Evolutionary conservation across 2,888 invertebrate species (phyloP), one percentile per base, ranked within the genome.

Genomic region (Priocnemis perturbator): DNA sequence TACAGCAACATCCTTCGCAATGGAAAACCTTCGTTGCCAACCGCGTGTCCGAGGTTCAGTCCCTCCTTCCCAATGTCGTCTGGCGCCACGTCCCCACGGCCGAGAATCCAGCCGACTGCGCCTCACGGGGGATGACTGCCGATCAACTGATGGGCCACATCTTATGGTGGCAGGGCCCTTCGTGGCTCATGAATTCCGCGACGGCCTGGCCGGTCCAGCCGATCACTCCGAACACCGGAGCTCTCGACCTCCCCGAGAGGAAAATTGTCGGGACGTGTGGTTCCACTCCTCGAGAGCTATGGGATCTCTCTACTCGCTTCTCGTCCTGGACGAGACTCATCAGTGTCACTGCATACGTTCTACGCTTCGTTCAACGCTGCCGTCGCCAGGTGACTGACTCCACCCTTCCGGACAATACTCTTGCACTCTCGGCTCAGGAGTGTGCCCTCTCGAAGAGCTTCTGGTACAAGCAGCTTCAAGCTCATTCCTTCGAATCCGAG

Each of bases 131-230:
- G 0, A 14, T 80, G 0, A 50, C 63, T 0, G 67, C 75, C 0
- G n/a, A 60, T 9, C 69, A 78, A 30, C 48, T 80, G 1, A 9
- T 56, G 0, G 20, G 20, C 5, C 60, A 69, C 20, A 20, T 59
- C 4, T 47, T 82, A n/a, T 82, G 81, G 78, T 80, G 78, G 81
- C 52, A 66, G 3, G 81, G 82, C 2, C 79, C 79, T 3, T 3
- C 3, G 9, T 17, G 48, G 17, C 3, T 26, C 3, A 3, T 3
- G 3, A 4, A 4, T 26, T 7, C 26, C 26, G 26, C 3, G 7
- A 3, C 26, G 3, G 3, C 3, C 3, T 26, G 26, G 26, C 26
- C 26, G 26, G 7, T 3, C 26, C 3, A 26, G 3, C 26, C 26
- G 3, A 4, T 26, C 3, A 4, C 26, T 26, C 26, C 26, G 3